A percentile compares a stretch with the other conserved stretches of the same genome.
Evolutionary conservation across 2,797 vertebrate species (phyloP).

Genomic region (Myotis daubentonii): DNA sequence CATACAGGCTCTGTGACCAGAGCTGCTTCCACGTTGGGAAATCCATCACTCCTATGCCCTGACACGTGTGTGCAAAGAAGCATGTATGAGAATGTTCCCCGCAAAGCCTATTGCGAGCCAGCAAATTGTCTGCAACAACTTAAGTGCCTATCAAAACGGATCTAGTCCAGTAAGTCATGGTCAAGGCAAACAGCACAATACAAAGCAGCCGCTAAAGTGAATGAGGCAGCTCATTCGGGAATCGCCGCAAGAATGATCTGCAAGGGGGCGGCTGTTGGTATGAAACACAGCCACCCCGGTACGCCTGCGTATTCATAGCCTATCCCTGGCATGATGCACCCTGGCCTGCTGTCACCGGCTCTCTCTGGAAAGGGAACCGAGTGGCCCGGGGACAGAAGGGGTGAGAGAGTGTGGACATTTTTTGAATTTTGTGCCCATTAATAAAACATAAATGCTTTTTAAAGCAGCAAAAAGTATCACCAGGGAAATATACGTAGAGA

Average conservation of each 20-base stretch:
- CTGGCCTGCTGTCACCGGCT: background rate
- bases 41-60: background rate
- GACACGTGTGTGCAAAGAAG: background rate
- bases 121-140: constrained; percentile 6
- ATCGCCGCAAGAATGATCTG: background rate
- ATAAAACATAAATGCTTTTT: background rate
- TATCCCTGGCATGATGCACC: background rate
- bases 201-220: background rate
- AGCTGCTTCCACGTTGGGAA: background rate
- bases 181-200: background rate
- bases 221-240: background rate
- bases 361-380: background rate
- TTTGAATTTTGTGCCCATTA: background rate
- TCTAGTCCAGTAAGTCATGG: background rate
- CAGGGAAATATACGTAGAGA: background rate
- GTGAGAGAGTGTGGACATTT: background rate
- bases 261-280: background rate
- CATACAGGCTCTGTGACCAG: background rate
- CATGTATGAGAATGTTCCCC: background rate
- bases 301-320: accelerated
- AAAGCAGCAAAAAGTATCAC: background rate
- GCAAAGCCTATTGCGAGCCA: background rate
- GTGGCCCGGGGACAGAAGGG: background rate
- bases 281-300: background rate
- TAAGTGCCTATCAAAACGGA: background rate